Conservation (phyloP, 2,888 invertebrate genomes). For the Gisinianus flammeolus region DNA sequence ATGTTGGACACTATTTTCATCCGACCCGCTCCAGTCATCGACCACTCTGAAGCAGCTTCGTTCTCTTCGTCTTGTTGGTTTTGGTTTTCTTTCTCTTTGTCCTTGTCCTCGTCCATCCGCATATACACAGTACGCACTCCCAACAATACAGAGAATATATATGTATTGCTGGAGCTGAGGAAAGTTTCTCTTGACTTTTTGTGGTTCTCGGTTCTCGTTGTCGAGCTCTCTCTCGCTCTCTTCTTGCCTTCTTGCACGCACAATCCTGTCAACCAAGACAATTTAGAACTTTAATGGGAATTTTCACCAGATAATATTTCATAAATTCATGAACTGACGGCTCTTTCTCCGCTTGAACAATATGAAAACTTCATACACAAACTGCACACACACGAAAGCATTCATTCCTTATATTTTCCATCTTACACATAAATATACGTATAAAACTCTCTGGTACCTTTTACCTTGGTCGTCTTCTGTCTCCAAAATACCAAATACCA, state of each 20-base stretch:
- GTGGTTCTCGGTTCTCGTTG: no score
- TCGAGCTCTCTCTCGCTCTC: background rate
- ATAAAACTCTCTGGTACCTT: no score
- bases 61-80: background rate
- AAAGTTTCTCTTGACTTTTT: background rate
- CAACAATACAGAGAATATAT: no score
- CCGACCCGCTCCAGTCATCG: slow-evolving; percentile 1
- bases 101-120: slow-evolving; percentile 1
- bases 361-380: background rate
- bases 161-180: no score
- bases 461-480: no score
- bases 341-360: background rate
- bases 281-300: slow-evolving; percentile 36
- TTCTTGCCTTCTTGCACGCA: background rate
- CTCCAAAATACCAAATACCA: no score
- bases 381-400: background rate
- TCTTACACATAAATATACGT: no score
- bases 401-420: no score
- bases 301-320: slow-evolving; percentile 40
- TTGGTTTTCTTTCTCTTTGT: background rate
- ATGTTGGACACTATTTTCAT: slow-evolving; percentile 28
- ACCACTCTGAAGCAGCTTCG: no score
- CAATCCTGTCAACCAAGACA: slow-evolving; percentile 36
- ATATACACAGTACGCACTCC: no score
- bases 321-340: slow-evolving; percentile 36